These are phyloP conservation scores for Hylia prasina DNA, from an alignment of 2,113 vertebrate genomes.

Conservation along the genomic window DNA sequence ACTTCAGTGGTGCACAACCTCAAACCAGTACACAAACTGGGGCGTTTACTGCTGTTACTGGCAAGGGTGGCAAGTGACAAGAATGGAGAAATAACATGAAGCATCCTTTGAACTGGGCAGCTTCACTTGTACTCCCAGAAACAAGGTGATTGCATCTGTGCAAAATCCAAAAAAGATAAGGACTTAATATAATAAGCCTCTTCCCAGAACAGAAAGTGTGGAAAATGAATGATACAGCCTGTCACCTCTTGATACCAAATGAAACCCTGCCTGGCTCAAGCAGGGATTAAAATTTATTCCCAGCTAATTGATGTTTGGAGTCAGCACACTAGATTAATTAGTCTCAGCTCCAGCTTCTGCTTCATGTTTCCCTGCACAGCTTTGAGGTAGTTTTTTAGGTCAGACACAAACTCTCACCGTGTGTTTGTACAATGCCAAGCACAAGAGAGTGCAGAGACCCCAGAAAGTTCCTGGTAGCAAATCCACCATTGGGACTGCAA, in stretches of 20 bases:
- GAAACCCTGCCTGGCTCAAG: conserved; percentile 1
- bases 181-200: neutral
- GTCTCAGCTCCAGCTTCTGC: conserved; percentile 9
- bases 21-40: neutral
- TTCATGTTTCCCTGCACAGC: neutral
- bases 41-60: neutral
- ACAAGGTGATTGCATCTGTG: neutral
- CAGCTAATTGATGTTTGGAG: conserved; percentile 46
- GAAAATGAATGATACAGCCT: conserved; percentile 10
- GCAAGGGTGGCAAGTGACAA: neutral
- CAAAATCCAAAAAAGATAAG: conserved; percentile 1
- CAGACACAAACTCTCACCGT: neutral
- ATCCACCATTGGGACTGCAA: fast-evolving
- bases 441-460: fast-evolving
- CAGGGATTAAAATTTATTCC: conserved; percentile 46
- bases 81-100: neutral
- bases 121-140: neutral
- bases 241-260: conserved; percentile 36
- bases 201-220: neutral
- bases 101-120: neutral
- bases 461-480: neutral
- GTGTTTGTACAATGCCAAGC: neutral
- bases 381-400: conserved; percentile 1
- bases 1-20: neutral
- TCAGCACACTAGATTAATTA: neutral